These are phyloP conservation scores for Donacobius atricapilla DNA, from an alignment of 2,113 vertebrate genomes.

Conservation along the genomic window DNA sequence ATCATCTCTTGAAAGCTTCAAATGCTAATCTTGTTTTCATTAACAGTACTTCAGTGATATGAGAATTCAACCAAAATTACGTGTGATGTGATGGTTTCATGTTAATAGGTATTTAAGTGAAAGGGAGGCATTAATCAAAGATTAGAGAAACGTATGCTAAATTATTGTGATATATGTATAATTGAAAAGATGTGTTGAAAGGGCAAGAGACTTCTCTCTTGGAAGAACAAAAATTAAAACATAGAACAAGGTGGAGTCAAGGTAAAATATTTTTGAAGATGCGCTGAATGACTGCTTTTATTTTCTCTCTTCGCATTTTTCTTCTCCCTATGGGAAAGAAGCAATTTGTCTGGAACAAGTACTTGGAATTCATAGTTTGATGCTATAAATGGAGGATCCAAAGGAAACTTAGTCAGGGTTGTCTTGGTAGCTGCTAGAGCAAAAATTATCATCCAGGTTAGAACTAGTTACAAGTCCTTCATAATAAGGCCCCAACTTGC, in stretches of 20 bases:
- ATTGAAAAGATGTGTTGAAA: constrained; percentile 14
- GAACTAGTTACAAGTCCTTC: not conserved
- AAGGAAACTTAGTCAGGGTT: not conserved
- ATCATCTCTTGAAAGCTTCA: constrained; percentile 14
- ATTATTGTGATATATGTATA: constrained; percentile 49
- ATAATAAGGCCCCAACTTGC: not conserved
- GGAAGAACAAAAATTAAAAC: not conserved
- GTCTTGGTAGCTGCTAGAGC: not conserved
- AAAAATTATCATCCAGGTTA: not conserved
- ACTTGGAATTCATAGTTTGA: not conserved
- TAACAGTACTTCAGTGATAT: not conserved
- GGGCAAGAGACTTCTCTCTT: not conserved
- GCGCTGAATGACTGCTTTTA: not conserved
- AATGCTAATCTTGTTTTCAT: constrained; percentile 41
- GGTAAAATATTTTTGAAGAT: not conserved
- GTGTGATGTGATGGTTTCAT: not conserved
- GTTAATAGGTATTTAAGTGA: constrained; percentile 12
- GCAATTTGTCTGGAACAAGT: not conserved
- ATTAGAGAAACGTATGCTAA: constrained; percentile 37
- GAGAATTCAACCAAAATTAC: constrained; percentile 9
- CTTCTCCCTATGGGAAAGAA: not conserved
- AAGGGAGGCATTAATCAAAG: constrained; percentile 36
- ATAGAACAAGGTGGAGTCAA: not conserved
- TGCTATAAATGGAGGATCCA: not conserved
- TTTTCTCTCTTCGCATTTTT: not conserved